A percentile compares a stretch with the other conserved stretches of the same genome.
Evolutionary conservation across 2,113 vertebrate genomes (phyloP).

Genomic region (Ailuropoda melanoleuca): DNA sequence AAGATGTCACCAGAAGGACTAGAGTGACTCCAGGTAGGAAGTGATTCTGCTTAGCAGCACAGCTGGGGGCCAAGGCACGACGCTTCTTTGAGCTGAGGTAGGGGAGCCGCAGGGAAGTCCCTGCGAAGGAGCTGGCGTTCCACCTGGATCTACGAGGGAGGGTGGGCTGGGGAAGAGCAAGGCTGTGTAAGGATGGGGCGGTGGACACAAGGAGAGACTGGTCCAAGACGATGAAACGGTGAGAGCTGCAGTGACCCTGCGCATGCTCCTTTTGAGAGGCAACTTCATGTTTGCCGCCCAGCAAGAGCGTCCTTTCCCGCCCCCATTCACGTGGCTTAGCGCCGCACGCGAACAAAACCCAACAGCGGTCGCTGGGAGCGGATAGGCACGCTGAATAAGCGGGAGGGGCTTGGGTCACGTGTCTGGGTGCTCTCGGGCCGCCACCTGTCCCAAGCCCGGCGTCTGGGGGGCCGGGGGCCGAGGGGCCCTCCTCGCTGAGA

Average conservation of each 20-base stretch:
- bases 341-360: background rate
- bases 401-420: background rate
- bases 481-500: fast-evolving
- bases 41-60: background rate
- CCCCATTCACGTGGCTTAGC: too few species aligned
- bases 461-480: background rate
- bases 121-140: too few species aligned
- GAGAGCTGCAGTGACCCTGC: background rate
- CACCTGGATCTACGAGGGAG: background rate
- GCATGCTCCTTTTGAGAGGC: too few species aligned
- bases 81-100: background rate
- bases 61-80: background rate
- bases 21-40: background rate
- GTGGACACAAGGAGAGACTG: too few species aligned
- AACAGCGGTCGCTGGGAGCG: fast-evolving
- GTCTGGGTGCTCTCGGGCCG: too few species aligned
- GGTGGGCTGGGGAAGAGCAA: background rate
- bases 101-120: background rate
- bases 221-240: background rate
- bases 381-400: fast-evolving
- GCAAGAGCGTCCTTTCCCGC: background rate
- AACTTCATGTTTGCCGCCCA: too few species aligned
- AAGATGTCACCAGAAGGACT: background rate
- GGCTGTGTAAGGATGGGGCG: background rate
- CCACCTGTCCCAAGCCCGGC: background rate